Evolutionary conservation across 1,140 invertebrate species (phyloP).

Genomic region (Tetranychus cinnabarinus): DNA sequence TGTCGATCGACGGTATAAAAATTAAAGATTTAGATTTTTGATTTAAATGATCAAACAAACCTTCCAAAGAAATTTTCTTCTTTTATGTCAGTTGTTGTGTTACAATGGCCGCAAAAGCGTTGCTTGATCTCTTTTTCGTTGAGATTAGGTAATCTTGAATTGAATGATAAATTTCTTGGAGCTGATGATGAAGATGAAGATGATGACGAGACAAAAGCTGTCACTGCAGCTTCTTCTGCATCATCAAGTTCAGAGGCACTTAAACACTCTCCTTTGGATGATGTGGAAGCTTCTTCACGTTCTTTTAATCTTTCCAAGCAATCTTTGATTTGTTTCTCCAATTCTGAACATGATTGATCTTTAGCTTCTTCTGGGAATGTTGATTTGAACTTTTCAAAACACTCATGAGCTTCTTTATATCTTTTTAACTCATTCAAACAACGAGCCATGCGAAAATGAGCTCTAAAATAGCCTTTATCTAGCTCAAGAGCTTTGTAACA

Average conservation of each 20-base stretch:
- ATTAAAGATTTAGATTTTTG: not conserved
- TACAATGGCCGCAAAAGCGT: constrained; percentile 77
- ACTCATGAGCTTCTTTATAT: constrained; percentile 42
- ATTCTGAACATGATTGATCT: constrained; percentile 35
- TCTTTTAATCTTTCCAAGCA: constrained; percentile 18
- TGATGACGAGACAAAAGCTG: not conserved
- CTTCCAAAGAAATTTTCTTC: constrained; percentile 85
- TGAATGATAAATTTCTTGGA: constrained; percentile 5
- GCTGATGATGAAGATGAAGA: not conserved
- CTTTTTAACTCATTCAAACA: constrained; percentile 50
- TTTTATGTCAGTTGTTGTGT: constrained; percentile 92
- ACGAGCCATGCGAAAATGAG: constrained; percentile 49
- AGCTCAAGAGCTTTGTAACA: constrained; percentile 52
- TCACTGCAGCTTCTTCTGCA: not conserved
- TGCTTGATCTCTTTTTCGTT: constrained; percentile 13
- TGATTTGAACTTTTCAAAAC: constrained; percentile 31
- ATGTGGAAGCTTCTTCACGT: not conserved
- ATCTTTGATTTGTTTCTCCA: constrained; percentile 46
- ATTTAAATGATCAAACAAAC: constrained; percentile 23
- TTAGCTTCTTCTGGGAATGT: constrained; percentile 40
- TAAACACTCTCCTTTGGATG: not conserved
- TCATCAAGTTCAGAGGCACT: not conserved
- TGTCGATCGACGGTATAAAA: too few relatives aligned
- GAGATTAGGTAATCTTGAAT: constrained; percentile 20
- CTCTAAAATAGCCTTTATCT: constrained; percentile 60